Base-by-base conservation (phyloP, 2,888 invertebrate genomes). In the Cheilosia urbana region DNA sequence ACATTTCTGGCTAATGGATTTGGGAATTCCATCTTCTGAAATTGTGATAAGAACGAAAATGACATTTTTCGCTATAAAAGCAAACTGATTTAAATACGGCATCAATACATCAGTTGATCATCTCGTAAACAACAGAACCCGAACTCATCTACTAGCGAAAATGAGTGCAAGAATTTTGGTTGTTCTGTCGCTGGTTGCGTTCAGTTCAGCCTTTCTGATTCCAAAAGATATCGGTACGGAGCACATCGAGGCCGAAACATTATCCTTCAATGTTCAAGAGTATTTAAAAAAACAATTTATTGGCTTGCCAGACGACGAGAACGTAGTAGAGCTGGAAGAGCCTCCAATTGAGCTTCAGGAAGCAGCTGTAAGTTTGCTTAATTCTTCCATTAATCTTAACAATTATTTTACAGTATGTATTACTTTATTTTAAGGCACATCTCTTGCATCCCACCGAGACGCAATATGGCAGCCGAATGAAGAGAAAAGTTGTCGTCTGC, bases 401-500 rank as follows among this genome's bases (percentile, higher is more conserved):
- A n/a, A 7, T 15, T 13, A 4, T 15, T 21, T 11, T 0, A 24
- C 1, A 21, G 13, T 19, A 58, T 15, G 4, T 2, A 9, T 4
- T 27, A 15, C 47, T 6, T 19, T 19, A 3, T 21, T 63, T 63
- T 4, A 40, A 75, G 75, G 17, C 27, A 5, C 24, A 51, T 9
- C 37, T 72, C 19, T 60, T 60, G 0, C 4, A 37, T 2, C 11
- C 4, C 21, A 37, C 2, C 11, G 37, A 21, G 2, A 6, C 5
- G 7, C 9, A n/a, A n/a, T n/a, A 62, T 9, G 17, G 17, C 37
- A 11, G 45, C 17, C n/a, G 75, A 47, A 47, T 21, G 11, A 75
- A 75, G 37, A 65, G 75, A 17, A 55, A 17, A 17, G 47, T 55
- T 4, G 34, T 45, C 6, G 34, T 75, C 15, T 75, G 75, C 47